Percentiles rank a stretch among this genome's conserved stretches.
These are phyloP conservation scores for Indri indri DNA, from an alignment of 2,113 vertebrate species.

Conservation along the genomic window DNA sequence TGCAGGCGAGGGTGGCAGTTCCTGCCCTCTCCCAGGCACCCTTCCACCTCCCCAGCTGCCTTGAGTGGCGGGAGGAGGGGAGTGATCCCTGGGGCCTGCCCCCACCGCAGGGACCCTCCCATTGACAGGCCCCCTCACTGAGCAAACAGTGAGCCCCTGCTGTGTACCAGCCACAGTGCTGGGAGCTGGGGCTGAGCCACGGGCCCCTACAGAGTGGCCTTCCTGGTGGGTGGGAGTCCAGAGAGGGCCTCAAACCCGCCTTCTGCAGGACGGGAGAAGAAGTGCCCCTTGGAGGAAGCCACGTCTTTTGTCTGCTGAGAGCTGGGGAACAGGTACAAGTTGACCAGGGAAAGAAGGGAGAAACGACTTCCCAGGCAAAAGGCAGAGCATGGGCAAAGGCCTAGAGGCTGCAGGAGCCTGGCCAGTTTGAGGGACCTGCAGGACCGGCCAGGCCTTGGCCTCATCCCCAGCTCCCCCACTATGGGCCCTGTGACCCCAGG, in stretches of 20 bases:
- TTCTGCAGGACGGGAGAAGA: neutral
- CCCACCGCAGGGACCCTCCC: neutral
- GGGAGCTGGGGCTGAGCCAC: neutral
- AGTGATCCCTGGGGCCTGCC: neutral
- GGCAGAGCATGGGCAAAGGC: neutral
- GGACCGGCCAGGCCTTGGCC: neutral
- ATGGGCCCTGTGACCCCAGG: neutral
- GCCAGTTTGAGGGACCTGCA: neutral
- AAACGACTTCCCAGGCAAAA: neutral
- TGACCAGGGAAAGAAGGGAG: neutral
- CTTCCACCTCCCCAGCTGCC: neutral
- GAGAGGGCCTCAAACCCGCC: neutral
- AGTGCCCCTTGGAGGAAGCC: neutral
- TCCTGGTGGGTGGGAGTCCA: neutral
- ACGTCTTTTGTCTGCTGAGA: neutral
- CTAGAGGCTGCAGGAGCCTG: neutral
- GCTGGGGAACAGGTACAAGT: neutral
- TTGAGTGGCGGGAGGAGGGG: neutral
- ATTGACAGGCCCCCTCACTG: neutral
- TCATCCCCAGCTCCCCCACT: neutral
- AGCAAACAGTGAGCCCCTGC: neutral
- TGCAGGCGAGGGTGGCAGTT: fast-evolving
- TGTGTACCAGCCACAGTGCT: neutral
- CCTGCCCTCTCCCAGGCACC: neutral
- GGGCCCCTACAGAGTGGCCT: neutral